These are phyloP conservation scores for Drosophila kuntzei DNA, from an alignment of 2,888 invertebrate genomes.

Conservation along the genomic window DNA sequence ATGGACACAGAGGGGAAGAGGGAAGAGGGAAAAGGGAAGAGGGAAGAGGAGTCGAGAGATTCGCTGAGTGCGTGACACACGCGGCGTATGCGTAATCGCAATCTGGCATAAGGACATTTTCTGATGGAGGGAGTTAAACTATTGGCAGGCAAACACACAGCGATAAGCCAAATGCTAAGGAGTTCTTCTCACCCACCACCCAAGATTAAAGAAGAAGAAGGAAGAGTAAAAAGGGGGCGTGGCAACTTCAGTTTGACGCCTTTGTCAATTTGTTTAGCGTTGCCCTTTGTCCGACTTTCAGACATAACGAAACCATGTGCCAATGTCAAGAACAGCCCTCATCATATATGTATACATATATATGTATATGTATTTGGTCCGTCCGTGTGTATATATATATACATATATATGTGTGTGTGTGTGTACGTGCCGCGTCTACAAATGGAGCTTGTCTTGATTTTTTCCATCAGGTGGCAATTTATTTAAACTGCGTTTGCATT, in stretches of 20 bases:
- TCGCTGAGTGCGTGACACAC: constrained; percentile 58
- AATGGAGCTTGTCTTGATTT: constrained; percentile 56
- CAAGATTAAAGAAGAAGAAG: neutral
- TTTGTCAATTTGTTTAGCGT: constrained; percentile 68
- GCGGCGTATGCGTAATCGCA: constrained; percentile 71
- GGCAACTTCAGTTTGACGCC: constrained; percentile 61
- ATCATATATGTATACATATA: constrained; percentile 6
- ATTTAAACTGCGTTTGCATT: constrained; percentile 67
- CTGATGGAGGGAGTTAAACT: constrained; percentile 29
- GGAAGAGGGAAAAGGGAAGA: too few species aligned
- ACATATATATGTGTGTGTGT: constrained; percentile 6
- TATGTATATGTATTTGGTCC: neutral
- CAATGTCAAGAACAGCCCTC: constrained; percentile 53
- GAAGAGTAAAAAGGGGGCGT: constrained; percentile 14
- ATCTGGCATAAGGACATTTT: constrained; percentile 16
- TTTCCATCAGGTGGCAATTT: constrained; percentile 72
- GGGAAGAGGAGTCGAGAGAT: neutral
- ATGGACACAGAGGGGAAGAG: neutral
- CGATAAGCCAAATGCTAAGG: constrained; percentile 41
- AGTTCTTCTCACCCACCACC: neutral
- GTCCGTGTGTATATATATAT: neutral
- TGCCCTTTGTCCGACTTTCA: constrained; percentile 48
- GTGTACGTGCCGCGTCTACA: constrained; percentile 44
- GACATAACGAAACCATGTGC: constrained; percentile 26
- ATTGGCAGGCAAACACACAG: constrained; percentile 36